Percentiles rank a stretch among this genome's conserved stretches.
Conservation (phyloP, 2,797 vertebrate species). For the Sebastes iracundus region DNA sequence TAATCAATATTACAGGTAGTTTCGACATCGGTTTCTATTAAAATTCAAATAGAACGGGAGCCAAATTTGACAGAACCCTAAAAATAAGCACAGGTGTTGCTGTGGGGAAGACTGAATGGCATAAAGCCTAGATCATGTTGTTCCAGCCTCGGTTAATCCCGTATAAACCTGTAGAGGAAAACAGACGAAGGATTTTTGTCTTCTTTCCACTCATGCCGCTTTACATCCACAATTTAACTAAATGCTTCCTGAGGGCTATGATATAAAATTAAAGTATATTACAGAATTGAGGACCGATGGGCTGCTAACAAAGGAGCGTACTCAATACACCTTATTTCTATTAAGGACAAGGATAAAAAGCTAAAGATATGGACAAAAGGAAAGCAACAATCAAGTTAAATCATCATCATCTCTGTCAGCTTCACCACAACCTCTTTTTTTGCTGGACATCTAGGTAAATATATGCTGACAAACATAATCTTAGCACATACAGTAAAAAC, state of each 20-base stretch:
- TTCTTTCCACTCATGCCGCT: constrained; percentile 17
- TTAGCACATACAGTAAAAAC: neutral
- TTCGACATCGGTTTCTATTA: neutral
- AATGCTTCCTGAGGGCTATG: constrained; percentile 27
- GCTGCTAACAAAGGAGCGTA: neutral
- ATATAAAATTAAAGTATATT: constrained; percentile 31
- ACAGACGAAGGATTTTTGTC: neutral
- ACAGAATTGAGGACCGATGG: neutral
- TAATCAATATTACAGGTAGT: neutral
- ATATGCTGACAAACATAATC: neutral
- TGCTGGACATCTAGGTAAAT: neutral
- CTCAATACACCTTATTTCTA: neutral
- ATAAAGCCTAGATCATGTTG: constrained; percentile 26
- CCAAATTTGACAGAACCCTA: neutral
- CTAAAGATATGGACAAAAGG: neutral
- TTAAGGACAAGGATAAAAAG: neutral
- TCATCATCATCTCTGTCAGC: neutral
- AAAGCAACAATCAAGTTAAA: neutral
- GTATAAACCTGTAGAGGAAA: constrained; percentile 39
- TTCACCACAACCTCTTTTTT: neutral
- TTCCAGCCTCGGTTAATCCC: constrained; percentile 38
- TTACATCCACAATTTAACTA: constrained; percentile 25
- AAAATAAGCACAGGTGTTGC: constrained; percentile 19
- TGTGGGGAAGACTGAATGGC: constrained; percentile 20
- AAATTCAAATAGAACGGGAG: neutral